Base-by-base conservation (phyloP, 2,113 vertebrate species). In the Climacteris rufus region DNA sequence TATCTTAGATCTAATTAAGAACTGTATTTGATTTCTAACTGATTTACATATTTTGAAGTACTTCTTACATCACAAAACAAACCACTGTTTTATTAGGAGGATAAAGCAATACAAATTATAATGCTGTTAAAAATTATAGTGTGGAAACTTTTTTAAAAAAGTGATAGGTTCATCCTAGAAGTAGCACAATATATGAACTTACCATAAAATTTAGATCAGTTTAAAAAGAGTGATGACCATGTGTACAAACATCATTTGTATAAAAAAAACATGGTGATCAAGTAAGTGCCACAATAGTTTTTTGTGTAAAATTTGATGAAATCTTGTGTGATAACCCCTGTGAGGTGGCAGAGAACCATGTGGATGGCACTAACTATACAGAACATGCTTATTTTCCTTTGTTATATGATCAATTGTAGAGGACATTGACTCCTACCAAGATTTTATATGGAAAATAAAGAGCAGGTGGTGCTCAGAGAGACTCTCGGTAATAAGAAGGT, bases 1-100 rank as follows among this genome's bases (percentile, higher is more conserved):
- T 96, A 78, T 94, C 74, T 90, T 94, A 96, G 96, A 97, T 96
- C 68, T 70, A 75, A 94, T 92, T 91, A 93, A 95, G 95, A 94
- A 85, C 81, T 93, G 6, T 17, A 31, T 92, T 87, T 89, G 23
- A 85, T 88, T 96, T 97, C 50, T 77, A 65, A 63, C 72, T 65
- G 96, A 97, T 95, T 94, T 92, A 97, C 91, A 93, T 47, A 45
- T 87, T 94, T 69, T 65, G 49, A 94, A 81, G n/a, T 94, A 61
- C 39, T 94, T 96, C 81, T 94, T 78, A 95, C 70, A 93, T 77
- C 82, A 86, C 80, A 88, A 91, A 94, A 96, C 77, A 87, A 94
- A 96, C 25, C 27, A 77, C 45, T n/a, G 57, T 87, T 89, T 87
- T 94, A 74, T 87, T 77, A 87, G 23, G 21, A 75, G 78, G 52